Conservation (phyloP, 2,888 invertebrate species). For the Sycophila texana region DNA sequence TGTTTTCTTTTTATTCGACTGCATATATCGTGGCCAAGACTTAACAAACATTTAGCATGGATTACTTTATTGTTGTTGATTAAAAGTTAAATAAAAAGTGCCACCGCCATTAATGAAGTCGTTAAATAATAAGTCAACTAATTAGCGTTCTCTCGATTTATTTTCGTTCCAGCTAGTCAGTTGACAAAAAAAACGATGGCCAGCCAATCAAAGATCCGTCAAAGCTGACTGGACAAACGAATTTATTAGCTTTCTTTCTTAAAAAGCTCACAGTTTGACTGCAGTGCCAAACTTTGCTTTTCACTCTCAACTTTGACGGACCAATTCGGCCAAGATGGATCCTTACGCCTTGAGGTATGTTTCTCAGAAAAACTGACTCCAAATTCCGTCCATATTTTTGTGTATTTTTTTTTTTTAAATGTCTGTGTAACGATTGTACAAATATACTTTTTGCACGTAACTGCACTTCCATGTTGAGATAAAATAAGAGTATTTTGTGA, state of each 20-base stretch:
- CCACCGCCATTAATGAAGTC: background rate
- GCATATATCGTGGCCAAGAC: background rate
- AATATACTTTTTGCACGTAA: no score
- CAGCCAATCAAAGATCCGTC: constrained; percentile 8
- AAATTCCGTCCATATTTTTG: no score
- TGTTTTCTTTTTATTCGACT: background rate
- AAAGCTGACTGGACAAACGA: constrained; percentile 32
- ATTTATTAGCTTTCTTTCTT: constrained; percentile 35
- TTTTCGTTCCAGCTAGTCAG: constrained; percentile 26
- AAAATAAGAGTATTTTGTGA: no score
- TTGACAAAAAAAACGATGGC: constrained; percentile 32
- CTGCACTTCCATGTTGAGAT: no score
- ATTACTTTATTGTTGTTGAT: background rate
- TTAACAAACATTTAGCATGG: background rate
- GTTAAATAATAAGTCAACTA: background rate
- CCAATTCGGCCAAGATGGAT: constrained; percentile 63
- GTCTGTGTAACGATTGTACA: no score
- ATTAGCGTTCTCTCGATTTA: background rate
- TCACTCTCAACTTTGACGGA: constrained; percentile 17
- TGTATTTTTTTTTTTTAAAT: no score
- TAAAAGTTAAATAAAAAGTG: background rate
- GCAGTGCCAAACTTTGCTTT: background rate
- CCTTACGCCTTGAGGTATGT: constrained; percentile 71
- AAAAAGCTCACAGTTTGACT: background rate
- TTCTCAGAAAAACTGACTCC: background rate